phyloP scores from a whole-genome alignment of 2,113 vertebrate species.

The Alouatta palliata region DNA sequence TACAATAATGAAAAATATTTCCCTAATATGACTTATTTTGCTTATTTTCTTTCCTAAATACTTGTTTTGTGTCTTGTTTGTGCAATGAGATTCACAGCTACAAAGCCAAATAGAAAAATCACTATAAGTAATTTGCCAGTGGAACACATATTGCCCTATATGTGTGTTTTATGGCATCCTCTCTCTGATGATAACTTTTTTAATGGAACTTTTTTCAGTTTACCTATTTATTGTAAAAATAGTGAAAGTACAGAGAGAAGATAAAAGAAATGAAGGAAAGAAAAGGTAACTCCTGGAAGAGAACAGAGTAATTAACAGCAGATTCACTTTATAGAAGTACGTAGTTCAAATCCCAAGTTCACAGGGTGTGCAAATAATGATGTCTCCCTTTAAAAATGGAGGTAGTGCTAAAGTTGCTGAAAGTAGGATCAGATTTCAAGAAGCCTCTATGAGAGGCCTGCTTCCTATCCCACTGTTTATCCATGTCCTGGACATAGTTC shows the following conservation, averaged over 20 bases:
- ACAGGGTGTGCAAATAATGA: not conserved
- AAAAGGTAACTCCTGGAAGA: not conserved
- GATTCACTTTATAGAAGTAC: conserved; percentile 8
- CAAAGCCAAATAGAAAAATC: conserved; percentile 43
- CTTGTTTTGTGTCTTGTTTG: conserved; percentile 23
- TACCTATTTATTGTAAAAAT: not conserved
- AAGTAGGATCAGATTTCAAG: not conserved
- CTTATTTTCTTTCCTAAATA: conserved; percentile 20
- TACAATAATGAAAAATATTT: conserved; percentile 18
- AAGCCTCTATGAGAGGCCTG: not conserved
- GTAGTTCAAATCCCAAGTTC: not conserved
- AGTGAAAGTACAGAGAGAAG: not conserved
- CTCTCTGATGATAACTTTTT: not conserved
- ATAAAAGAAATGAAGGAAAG: not conserved
- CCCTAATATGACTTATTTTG: not conserved
- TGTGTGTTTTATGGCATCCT: not conserved
- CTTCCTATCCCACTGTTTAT: not conserved
- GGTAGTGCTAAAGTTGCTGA: not conserved
- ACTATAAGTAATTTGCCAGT: not conserved
- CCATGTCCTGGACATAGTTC: not conserved
- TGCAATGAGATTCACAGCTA: not conserved
- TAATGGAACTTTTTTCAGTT: not conserved
- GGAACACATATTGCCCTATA: not conserved
- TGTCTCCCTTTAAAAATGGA: not conserved
- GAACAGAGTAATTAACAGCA: not conserved